A percentile compares a stretch with the other conserved stretches of the same genome.
phyloP scores from a whole-genome alignment of 2,888 invertebrate genomes.

The Agrypnus murinus region DNA sequence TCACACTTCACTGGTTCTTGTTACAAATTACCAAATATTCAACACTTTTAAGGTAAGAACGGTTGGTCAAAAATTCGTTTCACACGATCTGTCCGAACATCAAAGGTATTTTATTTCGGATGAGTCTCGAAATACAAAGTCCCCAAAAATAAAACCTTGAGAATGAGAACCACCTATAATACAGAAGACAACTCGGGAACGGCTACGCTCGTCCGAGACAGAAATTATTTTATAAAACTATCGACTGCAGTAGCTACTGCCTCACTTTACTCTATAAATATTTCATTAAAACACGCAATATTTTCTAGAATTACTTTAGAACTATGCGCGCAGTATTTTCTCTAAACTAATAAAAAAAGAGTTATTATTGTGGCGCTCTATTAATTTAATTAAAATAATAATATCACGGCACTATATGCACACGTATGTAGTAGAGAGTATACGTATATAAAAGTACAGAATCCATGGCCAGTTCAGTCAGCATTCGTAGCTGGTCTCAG shows the following conservation, averaged over 20 bases:
- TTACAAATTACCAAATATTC: constrained; percentile 1
- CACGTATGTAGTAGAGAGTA: background rate
- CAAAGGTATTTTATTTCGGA: constrained; percentile 34
- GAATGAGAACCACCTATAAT: constrained; percentile 5
- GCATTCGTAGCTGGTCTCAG: constrained; percentile 22
- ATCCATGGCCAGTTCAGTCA: constrained; percentile 35
- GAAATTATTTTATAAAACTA: constrained; percentile 27
- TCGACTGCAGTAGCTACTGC: background rate
- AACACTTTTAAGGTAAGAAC: background rate
- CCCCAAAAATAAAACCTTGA: constrained; percentile 48
- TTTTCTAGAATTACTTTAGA: constrained; percentile 23
- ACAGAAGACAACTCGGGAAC: constrained; percentile 1
- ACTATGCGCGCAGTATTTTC: constrained; percentile 17
- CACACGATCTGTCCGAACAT: constrained; percentile 38
- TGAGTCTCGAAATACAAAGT: constrained; percentile 37
- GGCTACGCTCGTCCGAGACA: constrained; percentile 38
- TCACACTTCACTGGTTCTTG: background rate
- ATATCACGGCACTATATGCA: background rate
- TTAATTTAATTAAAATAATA: constrained; percentile 41
- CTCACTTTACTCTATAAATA: constrained; percentile 17
- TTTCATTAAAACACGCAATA: constrained; percentile 28
- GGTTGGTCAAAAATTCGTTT: constrained; percentile 31
- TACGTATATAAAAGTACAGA: constrained; percentile 25
- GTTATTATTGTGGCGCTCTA: constrained; percentile 27
- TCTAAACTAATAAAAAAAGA: background rate